Evolutionary conservation across 2,888 invertebrate species (phyloP).

Genomic region (Chymomyza fuscimana): DNA sequence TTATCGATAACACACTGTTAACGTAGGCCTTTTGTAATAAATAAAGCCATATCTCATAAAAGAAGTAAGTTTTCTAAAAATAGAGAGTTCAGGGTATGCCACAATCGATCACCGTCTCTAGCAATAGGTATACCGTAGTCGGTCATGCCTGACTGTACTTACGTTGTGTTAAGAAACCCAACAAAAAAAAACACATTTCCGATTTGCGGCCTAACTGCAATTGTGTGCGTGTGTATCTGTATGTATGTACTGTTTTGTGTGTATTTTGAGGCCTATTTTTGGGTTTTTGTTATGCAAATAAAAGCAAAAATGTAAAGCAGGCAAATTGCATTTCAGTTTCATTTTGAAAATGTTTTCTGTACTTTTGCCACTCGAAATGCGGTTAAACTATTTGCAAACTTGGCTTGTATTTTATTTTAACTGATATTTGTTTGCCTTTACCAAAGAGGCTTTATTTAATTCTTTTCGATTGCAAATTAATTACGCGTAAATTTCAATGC

Average conservation of each 20-base stretch:
- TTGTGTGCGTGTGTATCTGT: neutral
- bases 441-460: neutral
- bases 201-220: neutral
- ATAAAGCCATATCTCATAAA: too few species aligned
- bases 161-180: neutral
- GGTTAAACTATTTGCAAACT: neutral
- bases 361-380: neutral
- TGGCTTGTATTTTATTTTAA: neutral
- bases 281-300: constrained; percentile 6
- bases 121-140: too few species aligned
- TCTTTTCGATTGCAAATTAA: neutral
- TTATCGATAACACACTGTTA: too few species aligned
- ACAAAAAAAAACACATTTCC: neutral
- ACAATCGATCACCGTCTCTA: too few species aligned
- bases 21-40: too few species aligned
- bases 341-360: neutral
- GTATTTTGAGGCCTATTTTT: neutral
- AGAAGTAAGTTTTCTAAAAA: too few species aligned
- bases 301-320: neutral
- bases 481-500: neutral
- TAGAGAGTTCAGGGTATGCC: too few species aligned
- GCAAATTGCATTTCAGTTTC: neutral
- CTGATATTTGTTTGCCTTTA: neutral
- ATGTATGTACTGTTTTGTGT: neutral
- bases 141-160: too few species aligned